Evolutionary conservation across 2,888 invertebrate genomes (phyloP).

Genomic region (Chrysolina oricalcia): DNA sequence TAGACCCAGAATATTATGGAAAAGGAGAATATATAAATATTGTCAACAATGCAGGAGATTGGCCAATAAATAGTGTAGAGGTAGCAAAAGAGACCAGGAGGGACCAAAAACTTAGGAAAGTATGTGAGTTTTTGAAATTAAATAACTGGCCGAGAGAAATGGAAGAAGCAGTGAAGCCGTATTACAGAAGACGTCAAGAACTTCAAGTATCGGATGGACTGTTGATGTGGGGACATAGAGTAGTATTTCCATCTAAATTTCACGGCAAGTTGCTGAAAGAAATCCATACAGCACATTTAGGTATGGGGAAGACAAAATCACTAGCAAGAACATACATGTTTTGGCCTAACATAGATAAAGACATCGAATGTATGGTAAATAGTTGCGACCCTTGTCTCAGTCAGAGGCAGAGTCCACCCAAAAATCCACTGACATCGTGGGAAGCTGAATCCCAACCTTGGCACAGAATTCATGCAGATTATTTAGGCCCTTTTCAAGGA

Average conservation of each 20-base stretch:
- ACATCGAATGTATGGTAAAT: constrained; percentile 34
- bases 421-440: constrained; percentile 47
- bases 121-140: neutral
- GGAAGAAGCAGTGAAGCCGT: neutral
- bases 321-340: constrained; percentile 19
- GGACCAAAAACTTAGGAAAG: neutral
- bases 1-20: neutral
- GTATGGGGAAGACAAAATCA: constrained; percentile 23
- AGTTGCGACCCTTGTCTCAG: constrained; percentile 52
- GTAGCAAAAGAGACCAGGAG: constrained; percentile 3
- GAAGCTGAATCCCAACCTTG: neutral
- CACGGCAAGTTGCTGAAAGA: constrained; percentile 2
- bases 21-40: constrained; percentile 21
- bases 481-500: neutral
- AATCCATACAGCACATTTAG: constrained; percentile 27
- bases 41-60: constrained; percentile 18
- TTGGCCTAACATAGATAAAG: constrained; percentile 28
- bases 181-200: constrained; percentile 3
- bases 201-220: neutral
- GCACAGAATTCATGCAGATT: constrained; percentile 50
- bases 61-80: constrained; percentile 25
- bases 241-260: constrained; percentile 16
- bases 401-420: constrained; percentile 36
- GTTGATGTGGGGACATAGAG: constrained; percentile 27
- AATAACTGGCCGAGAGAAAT: constrained; percentile 25